Evolutionary conservation across 1,140 invertebrate species (phyloP), one percentile per base, ranked within the genome.

Genomic region (Lethrus apterus): DNA sequence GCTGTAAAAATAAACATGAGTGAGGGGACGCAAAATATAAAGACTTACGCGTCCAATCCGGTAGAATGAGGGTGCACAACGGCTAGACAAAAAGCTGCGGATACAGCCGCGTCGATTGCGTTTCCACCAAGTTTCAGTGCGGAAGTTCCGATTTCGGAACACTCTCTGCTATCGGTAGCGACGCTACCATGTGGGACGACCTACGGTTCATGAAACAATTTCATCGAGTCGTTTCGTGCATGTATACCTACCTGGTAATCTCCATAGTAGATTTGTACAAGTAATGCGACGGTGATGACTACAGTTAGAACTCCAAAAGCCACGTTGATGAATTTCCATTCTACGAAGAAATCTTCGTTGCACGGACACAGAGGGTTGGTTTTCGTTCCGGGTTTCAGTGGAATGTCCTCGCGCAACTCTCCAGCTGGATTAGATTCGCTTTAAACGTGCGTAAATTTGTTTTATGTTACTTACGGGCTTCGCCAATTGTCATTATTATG

Each of bases 181-280:
- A 89, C 83, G 52, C 80, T 83, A 29, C 84, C 85, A 72, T 86
- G 83, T 8, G 76, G 74, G 41, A 75, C 73, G 48, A 84, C 71
- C 82, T 84, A 61, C n/a, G n/a, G n/a, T n/a, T n/a, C n/a, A n/a
- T n/a, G n/a, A n/a, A n/a, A n/a, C n/a, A n/a, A n/a, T n/a, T n/a
- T n/a, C n/a, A n/a, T n/a, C n/a, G n/a, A n/a, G n/a, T n/a, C n/a
- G 13, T 36, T n/a, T n/a, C n/a, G n/a, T n/a, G n/a, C n/a, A n/a
- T n/a, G n/a, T 30, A 18, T 50, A 50, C 21, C 42, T 64, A 78
- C 79, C 69, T 83, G 75, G 64, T 74, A 77, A 56, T 81, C 75
- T 3, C 79, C 76, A 59, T 77, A 79, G 59, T 79, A 72, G 50
- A 84, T 77, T 64, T 84, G 80, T 29, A 80, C 67, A 40, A 80